Evolutionary conservation across 2,113 vertebrate genomes (phyloP).

Genomic region (Petaurus breviceps): DNA sequence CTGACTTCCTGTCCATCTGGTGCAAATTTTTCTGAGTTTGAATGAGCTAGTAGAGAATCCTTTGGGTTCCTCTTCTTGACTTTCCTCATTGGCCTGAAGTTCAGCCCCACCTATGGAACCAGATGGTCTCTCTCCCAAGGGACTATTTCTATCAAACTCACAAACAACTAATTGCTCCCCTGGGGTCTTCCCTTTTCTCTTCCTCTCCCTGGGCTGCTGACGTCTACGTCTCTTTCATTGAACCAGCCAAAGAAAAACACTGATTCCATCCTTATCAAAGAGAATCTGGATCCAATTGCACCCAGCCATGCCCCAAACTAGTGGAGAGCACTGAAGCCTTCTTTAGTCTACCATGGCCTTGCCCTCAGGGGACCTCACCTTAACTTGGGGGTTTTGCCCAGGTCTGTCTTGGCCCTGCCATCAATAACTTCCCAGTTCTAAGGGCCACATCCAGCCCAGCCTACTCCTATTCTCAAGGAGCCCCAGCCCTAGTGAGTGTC

Average conservation of each 20-base stretch:
- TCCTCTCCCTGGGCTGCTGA: not conserved
- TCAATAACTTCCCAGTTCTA: not conserved
- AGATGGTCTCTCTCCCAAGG: not conserved
- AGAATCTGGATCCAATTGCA: not conserved
- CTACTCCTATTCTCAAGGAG: rapidly evolving
- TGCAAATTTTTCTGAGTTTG: not conserved
- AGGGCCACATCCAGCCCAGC: not conserved
- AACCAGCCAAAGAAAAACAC: not conserved
- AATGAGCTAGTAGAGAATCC: not conserved
- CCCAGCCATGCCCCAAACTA: not conserved
- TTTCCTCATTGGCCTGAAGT: not conserved
- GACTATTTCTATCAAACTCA: not conserved
- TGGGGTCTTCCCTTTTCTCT: not conserved
- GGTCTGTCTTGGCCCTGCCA: not conserved
- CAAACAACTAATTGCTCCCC: not conserved
- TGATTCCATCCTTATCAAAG: not conserved
- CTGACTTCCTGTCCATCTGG: not conserved
- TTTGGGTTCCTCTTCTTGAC: not conserved
- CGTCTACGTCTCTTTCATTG: not conserved
- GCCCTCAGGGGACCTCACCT: not conserved
- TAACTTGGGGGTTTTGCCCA: not conserved
- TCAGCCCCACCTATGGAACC: not conserved
- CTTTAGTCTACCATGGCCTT: not conserved
- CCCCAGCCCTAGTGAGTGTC: too few species aligned
- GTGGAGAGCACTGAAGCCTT: not conserved